These are phyloP conservation scores for Eurypyga helias DNA, from an alignment of 2,113 vertebrate species.

Conservation along the genomic window DNA sequence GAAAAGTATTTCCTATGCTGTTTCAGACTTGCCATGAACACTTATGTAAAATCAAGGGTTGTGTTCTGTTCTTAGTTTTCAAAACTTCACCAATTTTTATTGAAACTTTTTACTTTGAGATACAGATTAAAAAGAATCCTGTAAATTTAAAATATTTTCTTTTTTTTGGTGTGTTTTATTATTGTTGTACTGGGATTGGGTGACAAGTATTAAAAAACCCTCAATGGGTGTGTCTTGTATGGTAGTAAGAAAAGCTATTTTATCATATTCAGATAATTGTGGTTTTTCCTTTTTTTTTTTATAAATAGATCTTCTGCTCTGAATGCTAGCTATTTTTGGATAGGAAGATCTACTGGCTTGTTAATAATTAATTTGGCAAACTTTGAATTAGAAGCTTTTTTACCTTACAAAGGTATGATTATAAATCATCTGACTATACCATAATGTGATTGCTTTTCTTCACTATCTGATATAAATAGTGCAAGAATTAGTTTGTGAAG, in stretches of 20 bases:
- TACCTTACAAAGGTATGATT: slow-evolving; percentile 82
- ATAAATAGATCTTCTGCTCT: slow-evolving; percentile 27
- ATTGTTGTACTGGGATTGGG: neutral
- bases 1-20: neutral
- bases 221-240: neutral
- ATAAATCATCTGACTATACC: neutral
- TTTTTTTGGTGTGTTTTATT: neutral
- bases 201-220: neutral
- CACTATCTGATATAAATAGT: neutral
- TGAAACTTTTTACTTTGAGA: neutral
- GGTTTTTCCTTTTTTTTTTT: neutral
- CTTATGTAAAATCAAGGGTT: neutral
- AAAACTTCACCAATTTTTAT: neutral
- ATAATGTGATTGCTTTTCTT: neutral
- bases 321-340: slow-evolving; percentile 75
- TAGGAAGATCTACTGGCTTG: slow-evolving; percentile 84
- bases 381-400: slow-evolving; percentile 79
- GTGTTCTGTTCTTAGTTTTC: neutral
- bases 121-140: neutral
- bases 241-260: neutral
- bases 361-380: slow-evolving; percentile 83
- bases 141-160: neutral
- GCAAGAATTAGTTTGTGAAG: neutral
- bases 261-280: neutral
- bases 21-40: neutral